Percentiles rank a stretch among this genome's conserved stretches.
Conservation (phyloP, 2,113 vertebrate species). For the Fregetta grallaria region DNA sequence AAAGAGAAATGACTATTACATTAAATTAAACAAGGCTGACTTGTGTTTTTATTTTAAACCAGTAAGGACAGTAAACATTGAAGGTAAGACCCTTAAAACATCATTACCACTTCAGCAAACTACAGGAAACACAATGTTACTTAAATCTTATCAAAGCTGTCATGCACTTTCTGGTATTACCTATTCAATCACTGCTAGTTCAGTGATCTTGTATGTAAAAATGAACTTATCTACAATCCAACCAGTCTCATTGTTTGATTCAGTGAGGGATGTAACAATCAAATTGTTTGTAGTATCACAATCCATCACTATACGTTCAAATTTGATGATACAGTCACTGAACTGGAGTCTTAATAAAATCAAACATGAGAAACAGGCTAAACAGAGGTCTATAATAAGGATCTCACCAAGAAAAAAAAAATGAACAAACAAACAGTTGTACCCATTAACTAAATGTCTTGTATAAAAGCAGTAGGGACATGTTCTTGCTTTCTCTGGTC, state of each 20-base stretch:
- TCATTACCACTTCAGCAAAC: background rate
- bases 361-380: background rate
- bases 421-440: background rate
- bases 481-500: background rate
- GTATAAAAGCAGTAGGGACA: background rate
- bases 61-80: background rate
- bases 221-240: background rate
- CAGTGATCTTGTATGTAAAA: background rate
- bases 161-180: background rate
- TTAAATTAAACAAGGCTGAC: background rate
- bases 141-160: background rate
- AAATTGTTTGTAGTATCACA: background rate
- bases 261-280: background rate
- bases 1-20: background rate
- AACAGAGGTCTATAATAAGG: background rate
- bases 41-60: background rate
- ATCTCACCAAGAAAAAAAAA: background rate
- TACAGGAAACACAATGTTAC: background rate
- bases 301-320: background rate
- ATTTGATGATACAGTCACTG: constrained; percentile 17
- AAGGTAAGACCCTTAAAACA: background rate
- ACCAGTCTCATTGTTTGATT: background rate
- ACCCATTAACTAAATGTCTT: background rate
- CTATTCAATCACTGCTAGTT: background rate
- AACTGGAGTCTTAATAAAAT: background rate